Evolutionary conservation across 2,888 invertebrate species (phyloP).

Genomic region (Macrophya alboannulata): DNA sequence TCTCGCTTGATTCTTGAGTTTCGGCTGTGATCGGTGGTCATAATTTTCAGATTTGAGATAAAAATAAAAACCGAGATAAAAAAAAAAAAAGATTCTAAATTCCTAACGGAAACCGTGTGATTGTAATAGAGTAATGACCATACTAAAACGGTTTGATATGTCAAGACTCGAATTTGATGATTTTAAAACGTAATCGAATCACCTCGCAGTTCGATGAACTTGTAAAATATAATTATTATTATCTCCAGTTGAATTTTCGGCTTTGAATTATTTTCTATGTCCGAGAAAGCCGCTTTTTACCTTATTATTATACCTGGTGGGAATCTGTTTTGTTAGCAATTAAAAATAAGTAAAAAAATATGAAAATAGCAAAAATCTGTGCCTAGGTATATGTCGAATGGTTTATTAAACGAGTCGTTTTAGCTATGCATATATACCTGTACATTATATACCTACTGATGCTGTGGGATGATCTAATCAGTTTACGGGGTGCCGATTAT

Average conservation of each 20-base stretch:
- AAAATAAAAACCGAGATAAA: not conserved
- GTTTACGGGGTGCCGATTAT: constrained; percentile 18
- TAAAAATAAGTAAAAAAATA: not conserved
- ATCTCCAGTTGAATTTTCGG: not conserved
- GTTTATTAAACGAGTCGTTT: constrained; percentile 20
- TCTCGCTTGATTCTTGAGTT: not conserved
- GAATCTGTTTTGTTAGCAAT: not conserved
- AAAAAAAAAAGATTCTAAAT: not conserved
- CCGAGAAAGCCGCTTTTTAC: not conserved
- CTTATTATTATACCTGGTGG: not conserved
- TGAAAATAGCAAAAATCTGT: not conserved
- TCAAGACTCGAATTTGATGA: not conserved
- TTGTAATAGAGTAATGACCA: too few species aligned
- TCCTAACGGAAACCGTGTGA: not conserved
- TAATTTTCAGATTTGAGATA: not conserved
- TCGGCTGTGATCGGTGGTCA: not conserved
- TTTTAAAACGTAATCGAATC: not conserved
- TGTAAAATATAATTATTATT: not conserved
- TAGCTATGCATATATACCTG: not conserved
- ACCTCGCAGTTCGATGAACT: not conserved
- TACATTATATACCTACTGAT: not conserved
- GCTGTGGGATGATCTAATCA: constrained; percentile 40
- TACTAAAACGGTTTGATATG: not conserved
- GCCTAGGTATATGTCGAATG: constrained; percentile 24
- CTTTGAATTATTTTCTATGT: not conserved